Evolutionary conservation across 2,797 vertebrate species (phyloP).

Genomic region (Pygocentrus nattereri): DNA sequence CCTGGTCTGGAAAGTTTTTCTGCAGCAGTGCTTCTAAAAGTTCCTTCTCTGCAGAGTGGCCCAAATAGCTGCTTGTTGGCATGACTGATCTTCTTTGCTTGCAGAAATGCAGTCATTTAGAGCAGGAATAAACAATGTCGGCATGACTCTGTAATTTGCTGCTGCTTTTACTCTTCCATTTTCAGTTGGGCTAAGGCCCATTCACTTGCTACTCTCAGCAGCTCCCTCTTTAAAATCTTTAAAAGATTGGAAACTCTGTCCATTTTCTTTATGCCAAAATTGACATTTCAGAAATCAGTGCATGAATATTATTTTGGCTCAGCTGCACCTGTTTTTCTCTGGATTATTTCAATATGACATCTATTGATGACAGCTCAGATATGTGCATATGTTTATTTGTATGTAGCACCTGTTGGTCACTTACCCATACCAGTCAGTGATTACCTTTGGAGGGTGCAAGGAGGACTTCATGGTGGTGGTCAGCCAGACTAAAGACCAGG

Average conservation of each 20-base stretch:
- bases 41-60: constrained; percentile 63
- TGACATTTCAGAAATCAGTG: constrained; percentile 37
- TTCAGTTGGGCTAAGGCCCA: constrained; percentile 59
- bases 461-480: constrained; percentile 95
- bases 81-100: constrained; percentile 52
- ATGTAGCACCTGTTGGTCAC: constrained; percentile 85
- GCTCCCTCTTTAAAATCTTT: constrained; percentile 8
- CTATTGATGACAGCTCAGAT: constrained; percentile 20
- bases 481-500: constrained; percentile 85
- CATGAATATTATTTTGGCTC: background rate
- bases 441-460: constrained; percentile 92
- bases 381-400: constrained; percentile 45
- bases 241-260: constrained; percentile 51
- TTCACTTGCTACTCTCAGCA: constrained; percentile 21
- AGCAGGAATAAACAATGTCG: constrained; percentile 62
- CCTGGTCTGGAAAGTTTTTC: constrained; percentile 67
- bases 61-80: constrained; percentile 59
- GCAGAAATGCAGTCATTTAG: constrained; percentile 53
- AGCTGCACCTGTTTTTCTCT: background rate
- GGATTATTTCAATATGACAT: background rate
- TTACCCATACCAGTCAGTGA: constrained; percentile 86
- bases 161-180: constrained; percentile 54
- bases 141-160: constrained; percentile 71
- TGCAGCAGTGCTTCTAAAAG: constrained; percentile 58
- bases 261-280: constrained; percentile 34